Conservation (phyloP, 2,797 vertebrate genomes). For the Chaetodon trifasciatus region DNA sequence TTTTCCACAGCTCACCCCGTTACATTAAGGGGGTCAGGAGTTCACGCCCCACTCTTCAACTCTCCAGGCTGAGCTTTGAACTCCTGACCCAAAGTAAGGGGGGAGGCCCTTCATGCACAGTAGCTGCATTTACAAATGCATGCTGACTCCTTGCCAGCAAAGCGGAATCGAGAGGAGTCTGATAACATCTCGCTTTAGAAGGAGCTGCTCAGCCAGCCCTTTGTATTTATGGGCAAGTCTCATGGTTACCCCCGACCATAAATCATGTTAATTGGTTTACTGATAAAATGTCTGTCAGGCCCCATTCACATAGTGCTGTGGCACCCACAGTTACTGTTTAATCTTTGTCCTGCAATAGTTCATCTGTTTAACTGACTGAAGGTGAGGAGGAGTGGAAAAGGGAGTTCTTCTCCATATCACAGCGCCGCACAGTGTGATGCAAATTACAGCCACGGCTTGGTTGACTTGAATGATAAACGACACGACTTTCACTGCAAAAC, state of each 20-base stretch:
- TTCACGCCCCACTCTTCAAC: constrained; percentile 80
- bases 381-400: constrained; percentile 68
- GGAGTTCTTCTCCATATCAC: constrained; percentile 65
- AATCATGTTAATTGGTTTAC: constrained; percentile 88
- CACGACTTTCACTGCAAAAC: constrained; percentile 48
- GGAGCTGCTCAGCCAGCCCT: constrained; percentile 76
- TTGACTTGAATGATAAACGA: constrained; percentile 72
- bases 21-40: constrained; percentile 80
- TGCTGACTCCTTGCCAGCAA: constrained; percentile 80
- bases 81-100: constrained; percentile 78
- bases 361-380: constrained; percentile 81
- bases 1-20: constrained; percentile 63
- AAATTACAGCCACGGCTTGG: constrained; percentile 58
- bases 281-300: constrained; percentile 84
- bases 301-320: constrained; percentile 74
- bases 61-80: constrained; percentile 79
- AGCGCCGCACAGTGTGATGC: constrained; percentile 63
- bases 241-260: constrained; percentile 79
- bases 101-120: constrained; percentile 75
- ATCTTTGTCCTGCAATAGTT: constrained; percentile 81
- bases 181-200: constrained; percentile 82
- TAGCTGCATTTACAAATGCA: constrained; percentile 86
- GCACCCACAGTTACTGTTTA: constrained; percentile 81
- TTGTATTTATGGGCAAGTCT: constrained; percentile 84
- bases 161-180: constrained; percentile 74